Base-by-base conservation (phyloP, 1,140 invertebrate genomes). In the Rhopalosiphum padi region DNA sequence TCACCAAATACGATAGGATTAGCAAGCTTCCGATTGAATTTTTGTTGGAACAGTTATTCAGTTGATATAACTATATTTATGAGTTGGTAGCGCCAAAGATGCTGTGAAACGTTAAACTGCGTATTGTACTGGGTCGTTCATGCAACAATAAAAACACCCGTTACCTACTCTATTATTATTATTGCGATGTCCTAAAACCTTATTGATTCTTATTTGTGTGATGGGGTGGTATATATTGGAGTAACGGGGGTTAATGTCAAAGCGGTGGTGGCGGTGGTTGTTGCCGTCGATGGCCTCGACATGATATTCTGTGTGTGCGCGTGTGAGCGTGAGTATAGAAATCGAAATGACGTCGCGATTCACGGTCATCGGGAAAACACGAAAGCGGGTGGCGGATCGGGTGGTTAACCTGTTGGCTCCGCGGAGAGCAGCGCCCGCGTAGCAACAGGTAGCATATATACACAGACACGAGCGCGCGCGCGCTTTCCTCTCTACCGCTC, bases 341-440 rank as follows among this genome's bases (percentile, higher is more conserved):
- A 90, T 60, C 88, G 88, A 60, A 90, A 90, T 37, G 15, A n/a
- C 60, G 30, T 68, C 60, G 60, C 60, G 88, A 90, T 90, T 60
- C 88, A 60, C 88, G 88, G 88, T 60, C 87, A 53, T 89, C 48
- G 88, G 88, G 88, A 30, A 23, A 48, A n/a, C 37, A 41, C 37
- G 37, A 22, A 41, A n/a, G 8, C 87, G 22, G 22, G 30, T 21
- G n/a, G n/a, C 21, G 48, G 41, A 41, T n/a, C 46, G 60, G 11
- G 90, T 46, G 41, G 25, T 91, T 92, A 77, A 92, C 77, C 91
- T 92, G 91, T 92, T 92, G 91, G 85, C 25, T 30, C 41, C 41
- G 41, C 90, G 21, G 46, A n/a, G 91, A 77, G 91, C 25, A n/a
- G 60, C 18, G 60, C 35, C 55, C 90, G 55, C 25, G 51, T 43